Base-by-base conservation (phyloP, 2,797 vertebrate species). In the Scarus forsteni region DNA sequence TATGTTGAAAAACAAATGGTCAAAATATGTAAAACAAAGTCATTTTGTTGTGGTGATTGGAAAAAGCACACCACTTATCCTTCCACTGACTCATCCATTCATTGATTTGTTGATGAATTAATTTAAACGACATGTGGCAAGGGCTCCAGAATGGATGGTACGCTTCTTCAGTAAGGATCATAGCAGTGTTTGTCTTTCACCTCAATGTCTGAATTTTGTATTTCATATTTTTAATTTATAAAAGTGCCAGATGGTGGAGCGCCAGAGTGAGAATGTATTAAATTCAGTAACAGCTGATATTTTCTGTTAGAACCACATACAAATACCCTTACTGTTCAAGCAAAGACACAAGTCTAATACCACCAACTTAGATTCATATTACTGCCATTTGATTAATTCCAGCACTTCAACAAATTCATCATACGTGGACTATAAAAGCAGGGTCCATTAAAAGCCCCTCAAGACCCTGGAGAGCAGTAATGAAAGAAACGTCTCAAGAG, bases 1-100 rank as follows among this genome's bases (percentile, higher is more conserved):
- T 79, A 69, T 73, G 27, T 58, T 50, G 52, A 50, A 58, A 27
- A 27, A 27, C 27, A 62, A 52, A 19, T 16, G 13, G 51, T 38
- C n/a, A 43, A 10, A 43, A 39, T 67, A n/a, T 9, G 27, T 27
- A 27, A 27, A 27, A 27, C 27, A 27, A 34, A n/a, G 14, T 36
- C 2, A 19, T 64, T 63, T 40, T 50, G n/a, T 63, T 36, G 46
- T 0, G 1, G 0, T 10, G 46, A 38, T 10, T 6, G 7, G 39
- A 36, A 10, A n/a, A 36, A 18, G 27, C 12, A 52, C 49, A 54
- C 18, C 57, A 12, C 1, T 15, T 13, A 27, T 50, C 49, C 10
- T 36, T 8, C 44, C 39, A 50, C 55, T 59, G 7, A 39, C 39
- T 45, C 8, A 36, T 51, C 5, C 5, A 62, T 40, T 27, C 5